Base-by-base conservation (phyloP, 2,888 invertebrate species). In the Zygothrica quintamaculata region DNA sequence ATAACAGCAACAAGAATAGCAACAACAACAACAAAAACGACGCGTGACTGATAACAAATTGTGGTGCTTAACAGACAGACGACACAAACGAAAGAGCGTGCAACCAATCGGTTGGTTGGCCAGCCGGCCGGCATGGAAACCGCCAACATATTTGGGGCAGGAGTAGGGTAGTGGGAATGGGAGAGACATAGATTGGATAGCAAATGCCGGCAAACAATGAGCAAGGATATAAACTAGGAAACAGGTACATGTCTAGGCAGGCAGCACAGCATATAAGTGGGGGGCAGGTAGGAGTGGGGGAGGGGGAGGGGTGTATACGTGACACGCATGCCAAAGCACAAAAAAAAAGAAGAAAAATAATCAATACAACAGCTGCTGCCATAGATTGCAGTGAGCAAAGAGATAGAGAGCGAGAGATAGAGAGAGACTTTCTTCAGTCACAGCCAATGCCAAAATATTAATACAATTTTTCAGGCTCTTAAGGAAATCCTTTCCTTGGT, bases 11-110 rank as follows among this genome's bases (percentile, higher is more conserved):
- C 26, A 26, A 8, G 5, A 26, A 26, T 57, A 55, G 66, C 71
- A 59, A 69, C 59, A 62, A 59, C 36, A 47, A 61, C 36, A 40
- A 37, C 43, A 22, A 59, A 48, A 70, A 67, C 66, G 59, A 72
- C 55, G 67, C 76, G 76, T 76, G 76, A 77, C 77, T 71, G 77
- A 76, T 76, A 76, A 76, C 68, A 71, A 74, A 74, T 77, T 68
- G 74, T 48, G 74, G 52, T 74, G 65, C 74, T 60, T 75, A 48
- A 39, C 22, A 15, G 37, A 7, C 48, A 36, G 40, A 33, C 36
- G 39, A 39, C 53, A 29, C 13, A 33, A 22, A 26, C 52, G 47
- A 39, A 9, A 3, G 29, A 22, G 18, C 18, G 18, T 3, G 18
- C 5, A 22, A 22, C 18, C 18, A 22, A 22, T 36, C 34, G 22